These are phyloP conservation scores for Lophochroa leadbeateri DNA, from an alignment of 2,113 vertebrate species.

Conservation along the genomic window DNA sequence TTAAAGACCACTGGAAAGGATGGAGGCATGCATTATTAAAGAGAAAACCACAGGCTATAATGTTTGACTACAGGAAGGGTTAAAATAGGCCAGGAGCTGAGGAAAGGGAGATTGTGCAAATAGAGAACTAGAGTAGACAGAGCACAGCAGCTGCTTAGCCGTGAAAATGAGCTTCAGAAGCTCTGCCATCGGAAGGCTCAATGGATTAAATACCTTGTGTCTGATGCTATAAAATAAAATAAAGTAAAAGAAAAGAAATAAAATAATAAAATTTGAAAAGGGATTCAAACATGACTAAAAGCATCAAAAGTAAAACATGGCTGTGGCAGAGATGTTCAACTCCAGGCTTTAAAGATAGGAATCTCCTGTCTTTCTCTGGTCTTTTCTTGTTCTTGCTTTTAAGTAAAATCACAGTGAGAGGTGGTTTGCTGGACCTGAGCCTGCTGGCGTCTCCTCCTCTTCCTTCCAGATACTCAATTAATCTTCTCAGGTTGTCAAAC, in stretches of 20 bases:
- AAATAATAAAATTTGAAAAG: not conserved
- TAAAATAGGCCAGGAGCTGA: not conserved
- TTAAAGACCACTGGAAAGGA: constrained; percentile 23
- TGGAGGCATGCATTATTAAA: constrained; percentile 58
- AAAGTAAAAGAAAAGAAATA: no score
- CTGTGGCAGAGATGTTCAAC: not conserved
- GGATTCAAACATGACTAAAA: not conserved
- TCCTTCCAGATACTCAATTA: not conserved
- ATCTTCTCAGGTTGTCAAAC: constrained; percentile 22
- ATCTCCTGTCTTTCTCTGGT: not conserved
- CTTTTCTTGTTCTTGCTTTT: not conserved
- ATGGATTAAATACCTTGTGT: not conserved
- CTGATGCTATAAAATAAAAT: not conserved
- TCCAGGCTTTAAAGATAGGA: not conserved
- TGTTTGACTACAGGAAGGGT: constrained; percentile 44
- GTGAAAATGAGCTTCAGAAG: not conserved
- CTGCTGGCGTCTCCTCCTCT: not conserved
- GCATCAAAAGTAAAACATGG: not conserved
- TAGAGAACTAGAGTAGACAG: not conserved
- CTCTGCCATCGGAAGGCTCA: not conserved
- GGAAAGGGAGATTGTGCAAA: not conserved
- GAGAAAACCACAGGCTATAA: constrained; percentile 28
- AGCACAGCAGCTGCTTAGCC: not conserved
- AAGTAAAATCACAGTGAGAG: not conserved
- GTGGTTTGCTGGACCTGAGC: not conserved